Evolutionary conservation across 1,140 invertebrate genomes (phyloP).

Genomic region (Pseudomyrmex flavicornis): DNA sequence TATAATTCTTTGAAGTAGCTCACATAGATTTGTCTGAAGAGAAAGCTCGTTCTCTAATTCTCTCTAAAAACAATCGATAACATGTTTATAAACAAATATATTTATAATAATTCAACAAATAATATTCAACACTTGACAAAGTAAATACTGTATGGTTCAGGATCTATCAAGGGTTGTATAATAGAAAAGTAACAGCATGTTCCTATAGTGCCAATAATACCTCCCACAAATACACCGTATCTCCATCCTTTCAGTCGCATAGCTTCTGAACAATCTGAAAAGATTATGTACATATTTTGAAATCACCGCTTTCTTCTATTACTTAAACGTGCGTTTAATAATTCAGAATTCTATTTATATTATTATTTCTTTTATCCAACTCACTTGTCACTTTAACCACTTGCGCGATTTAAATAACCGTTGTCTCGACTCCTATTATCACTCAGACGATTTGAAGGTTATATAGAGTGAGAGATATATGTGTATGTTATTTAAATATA

Average conservation of each 20-base stretch:
- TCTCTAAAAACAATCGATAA: conserved; percentile 74
- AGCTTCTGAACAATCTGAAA: neutral
- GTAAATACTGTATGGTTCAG: conserved; percentile 87
- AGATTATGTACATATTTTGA: neutral
- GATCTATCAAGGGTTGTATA: conserved; percentile 88
- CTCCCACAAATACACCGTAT: conserved; percentile 86
- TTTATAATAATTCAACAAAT: neutral
- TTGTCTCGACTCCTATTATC: neutral
- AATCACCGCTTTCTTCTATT: neutral
- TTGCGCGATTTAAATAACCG: no score
- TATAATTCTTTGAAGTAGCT: neutral
- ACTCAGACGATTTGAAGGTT: no score
- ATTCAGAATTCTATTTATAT: neutral
- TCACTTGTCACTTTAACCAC: no score
- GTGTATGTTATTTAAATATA: no score
- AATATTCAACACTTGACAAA: conserved; percentile 3
- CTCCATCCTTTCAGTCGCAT: conserved; percentile 86
- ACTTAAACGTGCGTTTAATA: neutral
- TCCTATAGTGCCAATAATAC: conserved; percentile 86
- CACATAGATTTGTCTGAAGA: neutral
- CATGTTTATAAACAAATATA: conserved; percentile 53
- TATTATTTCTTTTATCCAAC: no score
- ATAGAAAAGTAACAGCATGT: conserved; percentile 87
- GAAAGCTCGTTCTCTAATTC: conserved; percentile 54
- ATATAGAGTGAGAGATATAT: no score